A percentile compares a stretch with the other conserved stretches of the same genome.
phyloP scores from a whole-genome alignment of 2,113 vertebrate species.

The Xenus cinereus region DNA sequence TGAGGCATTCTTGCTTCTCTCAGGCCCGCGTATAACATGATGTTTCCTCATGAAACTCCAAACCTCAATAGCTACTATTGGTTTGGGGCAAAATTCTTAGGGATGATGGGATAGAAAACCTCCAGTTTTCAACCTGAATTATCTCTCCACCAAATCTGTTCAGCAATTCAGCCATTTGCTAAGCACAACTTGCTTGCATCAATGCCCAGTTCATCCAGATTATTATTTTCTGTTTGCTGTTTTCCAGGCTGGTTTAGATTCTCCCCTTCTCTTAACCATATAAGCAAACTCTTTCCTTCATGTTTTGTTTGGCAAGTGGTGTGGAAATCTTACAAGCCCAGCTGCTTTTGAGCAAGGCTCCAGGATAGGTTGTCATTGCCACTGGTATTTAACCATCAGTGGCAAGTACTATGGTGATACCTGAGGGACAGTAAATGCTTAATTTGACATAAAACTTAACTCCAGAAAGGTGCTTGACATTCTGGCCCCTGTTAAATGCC shows the following conservation, averaged over 20 bases:
- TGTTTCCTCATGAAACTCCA: not conserved
- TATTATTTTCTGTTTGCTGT: not conserved
- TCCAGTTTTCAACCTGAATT: not conserved
- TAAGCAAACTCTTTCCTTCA: not conserved
- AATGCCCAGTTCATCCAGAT: not conserved
- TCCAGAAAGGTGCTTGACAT: not conserved
- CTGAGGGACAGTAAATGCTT: not conserved
- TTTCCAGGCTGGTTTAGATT: not conserved
- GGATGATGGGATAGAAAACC: not conserved
- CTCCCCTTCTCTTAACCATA: not conserved
- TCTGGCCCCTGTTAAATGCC: not conserved
- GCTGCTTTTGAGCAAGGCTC: not conserved
- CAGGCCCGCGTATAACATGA: not conserved
- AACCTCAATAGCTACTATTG: not conserved
- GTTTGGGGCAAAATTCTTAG: not conserved
- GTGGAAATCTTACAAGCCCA: slow-evolving; percentile 4
- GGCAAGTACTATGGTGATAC: not conserved
- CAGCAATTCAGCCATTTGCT: not conserved
- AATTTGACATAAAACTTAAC: not conserved
- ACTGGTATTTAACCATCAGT: not conserved
- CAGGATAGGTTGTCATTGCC: not conserved
- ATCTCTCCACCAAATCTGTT: not conserved
- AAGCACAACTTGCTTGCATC: not conserved
- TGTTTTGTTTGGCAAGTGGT: slow-evolving; percentile 1
- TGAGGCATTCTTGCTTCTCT: not conserved